A percentile compares a stretch with the other conserved stretches of the same genome.
These are phyloP conservation scores for Poeciliopsis retropinna DNA, from an alignment of 2,113 vertebrate species.

Conservation along the genomic window DNA sequence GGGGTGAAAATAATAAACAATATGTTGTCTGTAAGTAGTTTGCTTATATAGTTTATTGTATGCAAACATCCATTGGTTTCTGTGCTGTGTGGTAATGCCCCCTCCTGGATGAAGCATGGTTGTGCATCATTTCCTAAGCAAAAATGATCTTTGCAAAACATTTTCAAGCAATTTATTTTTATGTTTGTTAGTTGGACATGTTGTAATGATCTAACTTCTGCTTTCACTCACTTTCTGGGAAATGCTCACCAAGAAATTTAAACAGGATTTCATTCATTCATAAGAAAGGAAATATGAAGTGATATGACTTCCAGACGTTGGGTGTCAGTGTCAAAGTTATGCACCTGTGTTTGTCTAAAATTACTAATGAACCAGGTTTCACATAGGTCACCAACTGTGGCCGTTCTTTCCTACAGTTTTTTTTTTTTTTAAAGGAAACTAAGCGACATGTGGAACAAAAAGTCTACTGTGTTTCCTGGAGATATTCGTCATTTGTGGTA, in stretches of 20 bases:
- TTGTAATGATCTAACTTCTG: background rate
- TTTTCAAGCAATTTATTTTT: background rate
- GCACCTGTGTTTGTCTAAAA: slow-evolving; percentile 48
- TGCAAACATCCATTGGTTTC: background rate
- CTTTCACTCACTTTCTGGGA: slow-evolving; percentile 4
- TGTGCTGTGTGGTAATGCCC: slow-evolving; percentile 63
- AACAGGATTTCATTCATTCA: background rate
- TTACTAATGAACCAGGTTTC: slow-evolving; percentile 28
- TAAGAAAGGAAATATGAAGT: background rate
- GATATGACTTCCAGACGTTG: slow-evolving; percentile 33
- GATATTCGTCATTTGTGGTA: slow-evolving; percentile 70
- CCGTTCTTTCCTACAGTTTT: slow-evolving; percentile 27
- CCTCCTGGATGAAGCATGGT: slow-evolving; percentile 54
- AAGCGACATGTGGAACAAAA: slow-evolving; percentile 68
- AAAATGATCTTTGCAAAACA: slow-evolving; percentile 1
- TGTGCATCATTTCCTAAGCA: slow-evolving; percentile 15
- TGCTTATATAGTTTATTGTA: background rate
- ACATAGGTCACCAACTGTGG: slow-evolving; percentile 39
- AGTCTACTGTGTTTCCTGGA: slow-evolving; percentile 56
- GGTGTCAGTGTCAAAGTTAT: slow-evolving; percentile 23
- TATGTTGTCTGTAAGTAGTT: no score
- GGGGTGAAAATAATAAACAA: background rate
- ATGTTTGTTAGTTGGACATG: slow-evolving; percentile 26
- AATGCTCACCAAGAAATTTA: background rate
- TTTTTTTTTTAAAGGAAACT: slow-evolving; percentile 27